Percentiles rank a stretch among this genome's conserved stretches.
These are phyloP conservation scores for Tympanuchus pallidicinctus DNA, from an alignment of 2,113 vertebrate species.

Conservation along the genomic window DNA sequence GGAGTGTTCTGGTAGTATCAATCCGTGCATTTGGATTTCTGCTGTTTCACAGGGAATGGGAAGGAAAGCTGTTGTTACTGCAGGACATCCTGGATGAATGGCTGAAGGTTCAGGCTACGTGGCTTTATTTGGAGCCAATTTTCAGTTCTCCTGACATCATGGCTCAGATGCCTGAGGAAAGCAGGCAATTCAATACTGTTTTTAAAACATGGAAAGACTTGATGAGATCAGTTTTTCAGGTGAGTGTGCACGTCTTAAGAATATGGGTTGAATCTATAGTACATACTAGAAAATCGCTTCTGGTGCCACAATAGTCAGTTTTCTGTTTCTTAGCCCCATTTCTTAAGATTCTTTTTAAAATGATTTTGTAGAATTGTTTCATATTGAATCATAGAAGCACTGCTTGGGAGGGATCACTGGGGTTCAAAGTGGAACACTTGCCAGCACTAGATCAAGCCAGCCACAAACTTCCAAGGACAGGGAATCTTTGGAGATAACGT, in stretches of 20 bases:
- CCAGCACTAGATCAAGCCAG: background rate
- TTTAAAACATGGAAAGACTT: constrained; percentile 87
- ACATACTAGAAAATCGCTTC: background rate
- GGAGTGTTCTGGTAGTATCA: background rate
- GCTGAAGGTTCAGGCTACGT: constrained; percentile 89
- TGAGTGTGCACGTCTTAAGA: constrained; percentile 56
- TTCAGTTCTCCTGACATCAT: constrained; percentile 91
- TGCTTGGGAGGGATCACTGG: background rate
- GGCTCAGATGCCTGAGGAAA: constrained; percentile 90
- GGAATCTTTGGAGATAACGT: background rate
- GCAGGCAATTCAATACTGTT: constrained; percentile 82
- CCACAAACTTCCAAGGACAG: background rate
- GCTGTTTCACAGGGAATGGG: constrained; percentile 81
- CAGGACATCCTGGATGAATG: constrained; percentile 91
- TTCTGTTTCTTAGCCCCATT: background rate
- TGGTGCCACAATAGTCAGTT: background rate
- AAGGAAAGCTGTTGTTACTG: constrained; percentile 84
- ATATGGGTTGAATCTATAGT: background rate
- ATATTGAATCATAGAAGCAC: background rate
- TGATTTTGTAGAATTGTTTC: background rate
- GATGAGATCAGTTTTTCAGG: constrained; percentile 82
- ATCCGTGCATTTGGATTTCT: background rate
- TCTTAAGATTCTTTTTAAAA: background rate
- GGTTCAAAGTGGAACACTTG: background rate
- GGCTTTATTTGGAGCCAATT: constrained; percentile 90